These are phyloP conservation scores for Andrena fulva DNA, from an alignment of 2,888 invertebrate species.

Conservation along the genomic window DNA sequence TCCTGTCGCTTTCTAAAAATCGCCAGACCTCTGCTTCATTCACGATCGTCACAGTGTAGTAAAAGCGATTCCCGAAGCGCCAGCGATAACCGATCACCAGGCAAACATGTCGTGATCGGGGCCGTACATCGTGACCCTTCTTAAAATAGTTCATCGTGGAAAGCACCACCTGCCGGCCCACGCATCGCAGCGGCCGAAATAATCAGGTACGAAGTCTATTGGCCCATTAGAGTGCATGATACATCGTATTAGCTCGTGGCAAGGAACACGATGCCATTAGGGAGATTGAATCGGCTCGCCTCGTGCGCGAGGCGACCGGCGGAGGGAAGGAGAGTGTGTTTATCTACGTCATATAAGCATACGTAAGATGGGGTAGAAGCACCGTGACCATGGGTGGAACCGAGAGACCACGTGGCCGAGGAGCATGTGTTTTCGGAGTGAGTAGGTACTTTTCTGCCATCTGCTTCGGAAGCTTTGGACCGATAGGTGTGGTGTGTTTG, in stretches of 20 bases:
- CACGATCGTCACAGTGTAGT: not conserved
- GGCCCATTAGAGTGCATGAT: conserved; percentile 78
- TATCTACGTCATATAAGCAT: conserved; percentile 69
- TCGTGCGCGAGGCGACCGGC: conserved; percentile 52
- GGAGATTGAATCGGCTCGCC: conserved; percentile 77
- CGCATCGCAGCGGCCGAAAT: conserved; percentile 69
- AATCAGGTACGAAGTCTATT: conserved; percentile 75
- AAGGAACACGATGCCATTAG: conserved; percentile 77
- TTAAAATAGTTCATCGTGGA: conserved; percentile 60
- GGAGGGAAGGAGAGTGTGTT: conserved; percentile 58
- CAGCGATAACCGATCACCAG: conserved; percentile 30
- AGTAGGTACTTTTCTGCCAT: conserved; percentile 74
- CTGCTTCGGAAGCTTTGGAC: conserved; percentile 72
- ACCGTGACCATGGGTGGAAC: conserved; percentile 70
- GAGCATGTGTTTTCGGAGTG: conserved; percentile 78
- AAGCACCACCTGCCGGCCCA: conserved; percentile 71
- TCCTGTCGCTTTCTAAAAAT: not conserved
- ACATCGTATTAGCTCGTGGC: conserved; percentile 79
- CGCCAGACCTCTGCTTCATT: conserved; percentile 1
- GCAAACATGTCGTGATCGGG: conserved; percentile 26
- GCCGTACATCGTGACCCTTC: conserved; percentile 50
- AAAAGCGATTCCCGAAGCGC: not conserved
- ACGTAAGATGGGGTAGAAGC: conserved; percentile 70
- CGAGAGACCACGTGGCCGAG: conserved; percentile 75
- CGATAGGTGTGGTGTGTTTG: conserved; percentile 71